Evolutionary conservation across 1,140 invertebrate genomes (phyloP).

Genomic region (Drosophila funebris): DNA sequence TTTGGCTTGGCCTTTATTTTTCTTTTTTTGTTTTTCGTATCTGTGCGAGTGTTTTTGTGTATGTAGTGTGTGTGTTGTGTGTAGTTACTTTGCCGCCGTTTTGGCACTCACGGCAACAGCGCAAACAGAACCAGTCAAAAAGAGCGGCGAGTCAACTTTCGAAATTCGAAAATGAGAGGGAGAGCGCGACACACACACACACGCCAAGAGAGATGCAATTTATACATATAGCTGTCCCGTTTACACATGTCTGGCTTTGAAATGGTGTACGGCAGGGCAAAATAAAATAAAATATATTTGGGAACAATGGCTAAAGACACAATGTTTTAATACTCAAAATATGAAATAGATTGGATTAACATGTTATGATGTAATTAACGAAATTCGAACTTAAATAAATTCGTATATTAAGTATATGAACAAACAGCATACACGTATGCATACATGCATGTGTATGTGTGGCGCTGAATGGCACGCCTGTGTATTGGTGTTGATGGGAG

Average conservation of each 20-base stretch:
- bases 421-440: not conserved
- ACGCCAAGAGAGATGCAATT: constrained; percentile 17
- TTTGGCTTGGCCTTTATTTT: constrained; percentile 51
- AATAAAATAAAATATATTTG: constrained; percentile 20
- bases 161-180: constrained; percentile 66
- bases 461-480: constrained; percentile 9
- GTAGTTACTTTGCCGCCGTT: constrained; percentile 79
- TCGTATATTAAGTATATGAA: not conserved
- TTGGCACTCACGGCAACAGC: constrained; percentile 74
- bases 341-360: not conserved
- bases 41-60: constrained; percentile 27
- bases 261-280: constrained; percentile 22
- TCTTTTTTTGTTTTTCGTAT: constrained; percentile 45
- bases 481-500: constrained; percentile 25
- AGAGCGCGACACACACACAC: constrained; percentile 18
- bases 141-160: constrained; percentile 59
- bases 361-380: not conserved
- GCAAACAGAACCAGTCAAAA: constrained; percentile 50
- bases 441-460: not conserved
- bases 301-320: not conserved
- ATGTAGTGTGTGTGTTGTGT: constrained; percentile 36
- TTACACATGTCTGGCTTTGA: constrained; percentile 45
- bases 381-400: not conserved
- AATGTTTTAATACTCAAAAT: not conserved
- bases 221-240: constrained; percentile 43